These are phyloP conservation scores for Virgularia gustaviana DNA, from an alignment of 92 coral and sea anemone species.

Conservation along the genomic window DNA sequence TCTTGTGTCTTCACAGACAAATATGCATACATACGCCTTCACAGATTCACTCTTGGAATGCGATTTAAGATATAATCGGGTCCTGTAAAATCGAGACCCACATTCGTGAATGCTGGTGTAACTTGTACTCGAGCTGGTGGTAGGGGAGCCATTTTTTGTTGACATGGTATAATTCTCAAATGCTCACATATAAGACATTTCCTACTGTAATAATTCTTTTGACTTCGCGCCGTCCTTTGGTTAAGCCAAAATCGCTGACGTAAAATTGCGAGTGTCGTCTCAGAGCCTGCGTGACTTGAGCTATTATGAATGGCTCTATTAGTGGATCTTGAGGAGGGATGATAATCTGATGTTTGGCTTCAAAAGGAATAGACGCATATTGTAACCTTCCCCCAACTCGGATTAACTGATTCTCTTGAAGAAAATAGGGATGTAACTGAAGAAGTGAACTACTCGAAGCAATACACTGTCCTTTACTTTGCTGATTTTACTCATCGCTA, in stretches of 20 bases:
- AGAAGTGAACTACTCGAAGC: too few species aligned
- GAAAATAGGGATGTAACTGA: too few species aligned
- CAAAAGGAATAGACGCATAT: too few species aligned
- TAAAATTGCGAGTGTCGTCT: too few species aligned
- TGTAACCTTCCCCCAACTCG: too few species aligned
- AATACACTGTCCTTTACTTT: not conserved
- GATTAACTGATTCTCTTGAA: too few species aligned
- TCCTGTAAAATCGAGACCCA: not conserved
- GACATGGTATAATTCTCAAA: not conserved
- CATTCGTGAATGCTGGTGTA: not conserved
- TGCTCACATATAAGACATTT: slow-evolving; percentile 22
- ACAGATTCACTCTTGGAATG: not conserved
- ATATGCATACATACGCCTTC: not conserved
- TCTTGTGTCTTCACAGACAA: not conserved
- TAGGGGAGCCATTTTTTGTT: not conserved
- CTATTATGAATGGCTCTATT: too few species aligned
- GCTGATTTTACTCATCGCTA: not conserved
- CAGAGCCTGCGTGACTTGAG: too few species aligned
- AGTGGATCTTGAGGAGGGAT: slow-evolving; percentile 15
- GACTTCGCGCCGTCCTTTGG: slow-evolving; percentile 30
- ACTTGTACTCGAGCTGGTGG: not conserved
- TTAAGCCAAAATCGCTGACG: slow-evolving; percentile 38
- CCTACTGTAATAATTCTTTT: slow-evolving; percentile 27
- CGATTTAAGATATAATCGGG: not conserved
- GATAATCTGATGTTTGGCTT: not conserved